A percentile compares a stretch with the other conserved stretches of the same genome.
phyloP scores from a whole-genome alignment of 2,797 vertebrate genomes.

The Neosilurus hyrtlii region DNA sequence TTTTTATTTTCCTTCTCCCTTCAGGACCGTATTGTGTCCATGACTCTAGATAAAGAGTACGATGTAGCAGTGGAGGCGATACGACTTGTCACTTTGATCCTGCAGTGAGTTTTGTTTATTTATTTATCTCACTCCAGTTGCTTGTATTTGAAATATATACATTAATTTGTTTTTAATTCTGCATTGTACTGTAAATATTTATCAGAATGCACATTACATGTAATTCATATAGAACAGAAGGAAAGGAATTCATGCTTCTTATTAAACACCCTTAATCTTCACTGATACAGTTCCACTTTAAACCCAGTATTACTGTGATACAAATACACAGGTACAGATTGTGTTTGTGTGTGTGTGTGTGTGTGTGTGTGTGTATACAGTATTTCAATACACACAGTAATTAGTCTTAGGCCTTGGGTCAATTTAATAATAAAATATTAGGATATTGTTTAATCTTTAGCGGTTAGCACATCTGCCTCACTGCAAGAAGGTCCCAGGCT shows the following conservation, averaged over 20 bases:
- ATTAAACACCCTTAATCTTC: neutral
- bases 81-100: conserved; percentile 92
- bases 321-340: neutral
- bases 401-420: neutral
- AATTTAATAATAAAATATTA: neutral
- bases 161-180: neutral
- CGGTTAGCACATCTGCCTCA: too few species aligned
- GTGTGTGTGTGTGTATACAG: neutral
- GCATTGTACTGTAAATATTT: neutral
- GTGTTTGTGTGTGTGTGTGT: neutral
- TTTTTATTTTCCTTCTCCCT: conserved; percentile 10
- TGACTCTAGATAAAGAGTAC: conserved; percentile 99
- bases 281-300: neutral
- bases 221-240: neutral
- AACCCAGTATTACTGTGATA: neutral
- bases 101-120: conserved; percentile 83
- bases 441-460: neutral
- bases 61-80: conserved; percentile 98
- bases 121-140: neutral
- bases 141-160: neutral
- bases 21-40: conserved; percentile 96
- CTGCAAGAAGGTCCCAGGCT: too few species aligned
- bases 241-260: neutral
- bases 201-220: neutral
- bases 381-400: neutral